Percentiles rank a stretch among this genome's conserved stretches.
Conservation (phyloP, 2,888 invertebrate genomes). For the Brassicogethes aeneus region DNA sequence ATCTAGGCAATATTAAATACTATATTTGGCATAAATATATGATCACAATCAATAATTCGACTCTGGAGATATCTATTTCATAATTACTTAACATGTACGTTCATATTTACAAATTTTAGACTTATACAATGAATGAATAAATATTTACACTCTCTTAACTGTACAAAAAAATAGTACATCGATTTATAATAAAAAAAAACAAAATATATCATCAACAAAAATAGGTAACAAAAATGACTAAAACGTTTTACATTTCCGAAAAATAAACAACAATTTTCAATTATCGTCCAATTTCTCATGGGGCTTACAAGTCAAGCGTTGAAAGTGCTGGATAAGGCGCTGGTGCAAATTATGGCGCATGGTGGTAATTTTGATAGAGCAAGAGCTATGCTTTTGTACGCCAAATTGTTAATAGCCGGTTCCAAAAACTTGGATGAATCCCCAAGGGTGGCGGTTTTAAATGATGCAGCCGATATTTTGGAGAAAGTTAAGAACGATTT, state of each 20-base stretch:
- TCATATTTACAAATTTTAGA: background rate
- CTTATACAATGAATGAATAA: too few relatives aligned
- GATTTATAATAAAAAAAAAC: too few relatives aligned
- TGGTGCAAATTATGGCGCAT: constrained; percentile 60
- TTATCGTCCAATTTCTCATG: constrained; percentile 65
- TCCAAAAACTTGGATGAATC: too few relatives aligned
- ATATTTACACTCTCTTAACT: too few relatives aligned
- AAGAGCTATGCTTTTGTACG: constrained; percentile 64
- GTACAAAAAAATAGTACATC: too few relatives aligned
- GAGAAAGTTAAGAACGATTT: constrained; percentile 62
- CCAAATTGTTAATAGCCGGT: constrained; percentile 70
- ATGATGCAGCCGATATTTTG: constrained; percentile 52
- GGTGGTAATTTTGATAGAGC: constrained; percentile 76
- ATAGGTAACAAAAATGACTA: too few relatives aligned
- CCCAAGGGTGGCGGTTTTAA: constrained; percentile 41
- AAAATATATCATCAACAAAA: too few relatives aligned
- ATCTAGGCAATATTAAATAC: constrained; percentile 40
- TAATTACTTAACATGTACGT: constrained; percentile 19
- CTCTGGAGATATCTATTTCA: constrained; percentile 32
- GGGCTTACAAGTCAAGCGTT: constrained; percentile 70
- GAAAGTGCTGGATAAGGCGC: constrained; percentile 49
- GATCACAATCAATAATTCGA: constrained; percentile 44
- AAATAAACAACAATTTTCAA: too few relatives aligned
- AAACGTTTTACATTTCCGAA: too few relatives aligned
- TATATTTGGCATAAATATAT: constrained; percentile 40